These are phyloP conservation scores for Platanista minor DNA, from an alignment of 2,113 vertebrate genomes.

Conservation along the genomic window DNA sequence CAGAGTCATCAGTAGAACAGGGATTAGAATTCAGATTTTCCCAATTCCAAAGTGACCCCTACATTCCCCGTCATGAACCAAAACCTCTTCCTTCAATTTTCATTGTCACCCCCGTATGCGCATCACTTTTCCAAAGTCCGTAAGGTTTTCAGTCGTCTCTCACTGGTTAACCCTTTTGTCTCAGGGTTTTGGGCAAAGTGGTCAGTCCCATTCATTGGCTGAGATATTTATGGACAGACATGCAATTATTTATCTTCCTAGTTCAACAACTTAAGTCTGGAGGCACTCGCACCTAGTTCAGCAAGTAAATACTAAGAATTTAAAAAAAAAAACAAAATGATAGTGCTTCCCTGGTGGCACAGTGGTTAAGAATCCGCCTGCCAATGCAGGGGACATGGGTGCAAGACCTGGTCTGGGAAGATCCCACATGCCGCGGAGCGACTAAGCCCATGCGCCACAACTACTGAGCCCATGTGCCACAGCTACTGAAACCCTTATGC, in stretches of 20 bases:
- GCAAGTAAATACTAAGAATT: neutral
- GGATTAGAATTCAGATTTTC: neutral
- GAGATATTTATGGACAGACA: neutral
- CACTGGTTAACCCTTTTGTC: neutral
- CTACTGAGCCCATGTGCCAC: too few species aligned
- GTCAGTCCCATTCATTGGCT: neutral
- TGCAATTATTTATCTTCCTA: neutral
- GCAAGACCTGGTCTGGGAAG: too few species aligned
- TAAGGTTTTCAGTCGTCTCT: neutral
- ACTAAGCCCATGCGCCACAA: too few species aligned
- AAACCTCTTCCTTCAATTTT: neutral
- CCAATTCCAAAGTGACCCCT: neutral
- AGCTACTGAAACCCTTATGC: too few species aligned
- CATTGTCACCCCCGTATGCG: rapidly evolving
- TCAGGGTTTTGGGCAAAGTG: neutral
- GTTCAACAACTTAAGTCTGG: neutral
- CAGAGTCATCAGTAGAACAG: neutral
- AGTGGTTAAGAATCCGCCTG: too few species aligned
- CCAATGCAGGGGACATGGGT: too few species aligned
- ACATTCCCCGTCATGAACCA: neutral
- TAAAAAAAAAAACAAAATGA: neutral
- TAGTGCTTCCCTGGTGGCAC: neutral
- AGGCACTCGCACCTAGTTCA: neutral
- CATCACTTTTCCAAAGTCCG: neutral
- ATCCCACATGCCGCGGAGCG: too few species aligned